Evolutionary conservation across 2,797 vertebrate species (phyloP), one percentile per base, ranked within the genome.

Genomic region (Falco peregrinus): DNA sequence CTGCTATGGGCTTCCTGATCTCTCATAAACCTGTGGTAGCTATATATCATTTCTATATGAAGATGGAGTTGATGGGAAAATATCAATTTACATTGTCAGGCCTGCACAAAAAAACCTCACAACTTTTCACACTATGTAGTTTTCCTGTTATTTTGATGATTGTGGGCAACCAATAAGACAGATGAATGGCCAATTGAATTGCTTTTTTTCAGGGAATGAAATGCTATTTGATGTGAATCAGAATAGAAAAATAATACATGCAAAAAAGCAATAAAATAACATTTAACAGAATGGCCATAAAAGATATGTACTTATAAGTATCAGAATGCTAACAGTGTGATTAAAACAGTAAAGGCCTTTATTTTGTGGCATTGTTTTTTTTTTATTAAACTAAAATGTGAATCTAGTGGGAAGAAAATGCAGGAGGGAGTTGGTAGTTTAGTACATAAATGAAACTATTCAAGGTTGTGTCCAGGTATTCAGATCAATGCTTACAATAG

Each of bases 381-480:
- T 84, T 78, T 47, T 56, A 48, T 78, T 69, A 56, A 81, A 65
- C 7, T 28, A 35, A 84, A 63, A 90, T 61, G 31, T 31, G 71
- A 57, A 75, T 61, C n/a, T 37, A 71, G 26, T 21, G 26, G 11
- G 17, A 80, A 85, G 26, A 61, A 92, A 86, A 78, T 45, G 31
- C 7, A 67, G 45, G 53, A 80, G 45, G 33, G 45, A 88, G 33
- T 54, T 79, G 60, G 33, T 59, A 86, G 54, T 54, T 85, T 48
- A 60, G 59, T 76, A 37, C 70, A 43, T 78, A 85, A 89, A 82
- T 45, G 45, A 74, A 87, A 93, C 41, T 71, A 90, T 90, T 95
- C 96, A 96, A 96, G 94, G 95, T 94, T 96, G 64, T 78, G 47
- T 45, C 50, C 70, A 89, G 59, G 57, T 95, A 80, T 83, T 95